A percentile compares a stretch with the other conserved stretches of the same genome.
Evolutionary conservation across 2,888 invertebrate genomes (phyloP).

Genomic region (Dromius quadrimaculatus): DNA sequence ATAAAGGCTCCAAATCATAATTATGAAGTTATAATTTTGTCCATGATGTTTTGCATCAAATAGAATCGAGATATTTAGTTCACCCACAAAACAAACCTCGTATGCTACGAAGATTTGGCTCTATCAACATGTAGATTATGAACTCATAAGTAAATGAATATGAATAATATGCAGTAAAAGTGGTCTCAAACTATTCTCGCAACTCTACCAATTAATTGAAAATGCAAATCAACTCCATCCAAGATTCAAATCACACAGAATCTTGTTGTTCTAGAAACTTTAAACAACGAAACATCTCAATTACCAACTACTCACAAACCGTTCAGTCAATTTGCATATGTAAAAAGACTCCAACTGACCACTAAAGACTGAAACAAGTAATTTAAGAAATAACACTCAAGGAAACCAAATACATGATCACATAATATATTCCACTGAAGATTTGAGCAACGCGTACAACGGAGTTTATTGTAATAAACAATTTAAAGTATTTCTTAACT

Average conservation of each 20-base stretch:
- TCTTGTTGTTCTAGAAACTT: neutral
- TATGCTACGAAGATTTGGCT: too few species aligned
- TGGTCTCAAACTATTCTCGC: too few species aligned
- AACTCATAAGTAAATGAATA: too few species aligned
- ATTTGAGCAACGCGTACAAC: neutral
- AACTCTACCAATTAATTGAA: too few species aligned
- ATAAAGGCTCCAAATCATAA: too few species aligned
- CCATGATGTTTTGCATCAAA: too few species aligned
- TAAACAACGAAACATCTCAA: constrained; percentile 14
- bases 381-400: constrained; percentile 19
- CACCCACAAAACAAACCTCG: too few species aligned
- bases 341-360: neutral
- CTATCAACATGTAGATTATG: too few species aligned
- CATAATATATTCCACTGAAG: too few species aligned
- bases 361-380: constrained; percentile 30
- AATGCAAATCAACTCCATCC: neutral
- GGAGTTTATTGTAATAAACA: constrained; percentile 9
- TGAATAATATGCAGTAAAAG: too few species aligned
- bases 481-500: constrained; percentile 20
- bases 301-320: constrained; percentile 11
- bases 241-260: neutral
- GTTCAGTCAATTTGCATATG: constrained; percentile 18
- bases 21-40: too few species aligned
- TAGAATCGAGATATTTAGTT: too few species aligned
- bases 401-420: constrained; percentile 17